Conservation (phyloP, 2,888 invertebrate genomes). For the Diaphora mendica region DNA sequence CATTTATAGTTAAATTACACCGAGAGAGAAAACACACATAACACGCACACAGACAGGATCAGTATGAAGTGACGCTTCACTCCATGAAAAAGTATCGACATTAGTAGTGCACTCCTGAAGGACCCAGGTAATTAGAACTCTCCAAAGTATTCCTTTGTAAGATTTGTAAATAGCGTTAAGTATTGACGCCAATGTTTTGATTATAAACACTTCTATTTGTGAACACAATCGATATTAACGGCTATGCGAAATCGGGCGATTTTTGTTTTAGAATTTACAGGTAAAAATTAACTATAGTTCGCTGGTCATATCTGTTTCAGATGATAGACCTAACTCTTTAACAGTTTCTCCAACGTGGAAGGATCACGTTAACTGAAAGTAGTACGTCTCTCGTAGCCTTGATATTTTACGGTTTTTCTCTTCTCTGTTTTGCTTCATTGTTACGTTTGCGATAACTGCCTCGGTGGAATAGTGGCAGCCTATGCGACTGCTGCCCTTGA, state of each 20-base stretch:
- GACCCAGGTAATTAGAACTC: not conserved
- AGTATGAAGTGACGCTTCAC: too few relatives aligned
- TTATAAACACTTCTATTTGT: slow-evolving; percentile 13
- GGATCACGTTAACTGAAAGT: too few relatives aligned
- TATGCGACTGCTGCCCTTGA: too few relatives aligned
- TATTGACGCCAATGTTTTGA: slow-evolving; percentile 22
- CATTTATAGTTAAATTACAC: too few relatives aligned
- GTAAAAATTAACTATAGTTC: not conserved
- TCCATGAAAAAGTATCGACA: too few relatives aligned
- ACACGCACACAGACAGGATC: too few relatives aligned
- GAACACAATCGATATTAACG: slow-evolving; percentile 20
- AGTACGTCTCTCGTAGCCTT: too few relatives aligned
- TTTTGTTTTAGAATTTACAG: not conserved
- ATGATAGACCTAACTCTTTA: not conserved
- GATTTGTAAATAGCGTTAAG: slow-evolving; percentile 3
- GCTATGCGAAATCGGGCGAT: not conserved
- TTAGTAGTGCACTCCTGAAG: not conserved
- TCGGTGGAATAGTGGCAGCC: too few relatives aligned
- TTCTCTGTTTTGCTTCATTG: too few relatives aligned
- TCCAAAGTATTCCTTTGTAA: not conserved
- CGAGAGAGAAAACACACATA: too few relatives aligned
- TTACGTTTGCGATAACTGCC: too few relatives aligned
- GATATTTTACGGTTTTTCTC: too few relatives aligned
- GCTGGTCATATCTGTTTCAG: not conserved
- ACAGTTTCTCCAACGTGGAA: not conserved